Conservation (phyloP, 2,113 vertebrate genomes). For the Burhinus bistriatus region DNA sequence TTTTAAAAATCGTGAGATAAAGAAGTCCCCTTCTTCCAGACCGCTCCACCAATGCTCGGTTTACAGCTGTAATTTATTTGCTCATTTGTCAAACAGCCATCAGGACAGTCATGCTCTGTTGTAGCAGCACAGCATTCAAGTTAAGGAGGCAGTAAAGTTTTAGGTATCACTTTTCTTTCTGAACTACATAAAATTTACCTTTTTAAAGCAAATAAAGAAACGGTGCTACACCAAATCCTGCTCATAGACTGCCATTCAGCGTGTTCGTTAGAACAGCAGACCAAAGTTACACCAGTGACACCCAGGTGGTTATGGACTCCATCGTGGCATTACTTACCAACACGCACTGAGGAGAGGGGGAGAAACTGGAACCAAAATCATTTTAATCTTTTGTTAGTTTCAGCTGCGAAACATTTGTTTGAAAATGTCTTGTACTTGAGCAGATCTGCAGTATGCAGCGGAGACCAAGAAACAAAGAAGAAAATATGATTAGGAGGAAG, state of each 20-base stretch:
- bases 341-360: neutral
- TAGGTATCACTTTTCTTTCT: neutral
- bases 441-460: neutral
- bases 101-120: neutral
- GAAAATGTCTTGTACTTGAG: neutral
- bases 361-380: neutral
- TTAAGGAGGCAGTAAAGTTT: neutral
- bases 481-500: neutral
- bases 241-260: neutral
- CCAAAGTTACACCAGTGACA: accelerated
- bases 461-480: neutral
- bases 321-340: neutral
- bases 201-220: neutral
- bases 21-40: neutral
- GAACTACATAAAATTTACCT: neutral
- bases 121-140: neutral
- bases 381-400: neutral
- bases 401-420: neutral
- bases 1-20: accelerated
- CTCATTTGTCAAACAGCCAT: neutral
- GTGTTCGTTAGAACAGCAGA: no score
- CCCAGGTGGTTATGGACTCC: neutral
- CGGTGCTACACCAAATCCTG: accelerated
- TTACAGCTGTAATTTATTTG: neutral
- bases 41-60: accelerated